Evolutionary conservation across 1,140 invertebrate species (phyloP), one percentile per base, ranked within the genome.

Genomic region (Callitettix versicolor): DNA sequence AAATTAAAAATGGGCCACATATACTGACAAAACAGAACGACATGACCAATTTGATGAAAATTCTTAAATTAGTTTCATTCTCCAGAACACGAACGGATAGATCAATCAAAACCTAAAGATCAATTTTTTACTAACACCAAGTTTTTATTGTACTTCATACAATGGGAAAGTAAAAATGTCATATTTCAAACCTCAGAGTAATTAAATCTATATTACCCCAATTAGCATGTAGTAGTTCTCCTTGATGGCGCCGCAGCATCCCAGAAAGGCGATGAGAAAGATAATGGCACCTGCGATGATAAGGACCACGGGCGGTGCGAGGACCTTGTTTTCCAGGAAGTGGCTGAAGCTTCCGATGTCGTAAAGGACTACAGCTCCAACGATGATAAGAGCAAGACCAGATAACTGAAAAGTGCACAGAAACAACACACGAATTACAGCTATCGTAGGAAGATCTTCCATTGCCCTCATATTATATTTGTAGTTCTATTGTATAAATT

Each of bases 221-320:
- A 84, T 74, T 0, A 86, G 67, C 66, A 86, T 74, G 36, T 76
- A 77, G 49, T 78, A 76, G 54, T 78, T 82, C 62, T 86, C 83
- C 58, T 79, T 77, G 34, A 85, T 77, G 14, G 84, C 84, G n/a
- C 84, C 85, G 61, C 81, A 86, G 62, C 84, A 87, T 53, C 85
- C 85, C 47, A 85, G 68, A 53, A 83, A 84, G 4, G 83, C 81
- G 36, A 85, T 76, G 11, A 84, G 58, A 58, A 85, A 84, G 43
- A 84, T 76, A 20, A 85, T 73, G 7, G 71, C 61, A 1, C 85
- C 84, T 24, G 79, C 76, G 15, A 83, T 71, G 42, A 86, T 84
- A 1, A 87, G 67, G 7, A 85, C 72, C 22, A 82, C 73, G 0
- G 80, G 75, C 7, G 79, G 77, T 2, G 75, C 75, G 12, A 78